Percentiles rank a stretch among this genome's conserved stretches.
Conservation (phyloP, 2,113 vertebrate genomes). For the Amia ocellicauda region DNA sequence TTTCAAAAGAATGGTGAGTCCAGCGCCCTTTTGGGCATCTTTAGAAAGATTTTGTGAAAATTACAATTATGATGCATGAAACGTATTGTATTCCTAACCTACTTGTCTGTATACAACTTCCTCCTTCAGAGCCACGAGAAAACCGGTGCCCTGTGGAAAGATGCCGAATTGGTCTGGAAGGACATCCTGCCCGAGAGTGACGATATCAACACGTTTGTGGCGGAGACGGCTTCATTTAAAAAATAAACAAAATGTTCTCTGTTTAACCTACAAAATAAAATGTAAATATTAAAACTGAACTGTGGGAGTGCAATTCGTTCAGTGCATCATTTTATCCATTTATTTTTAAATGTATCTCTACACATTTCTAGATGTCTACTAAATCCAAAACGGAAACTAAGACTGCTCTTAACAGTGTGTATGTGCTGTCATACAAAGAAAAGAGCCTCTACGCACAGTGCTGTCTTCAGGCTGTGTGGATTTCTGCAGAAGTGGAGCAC, state of each 20-base stretch:
- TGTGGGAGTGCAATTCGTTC: conserved; percentile 37
- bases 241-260: conserved; percentile 39
- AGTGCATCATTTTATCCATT: conserved; percentile 43
- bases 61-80: too few species aligned
- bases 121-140: conserved; percentile 93
- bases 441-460: too few species aligned
- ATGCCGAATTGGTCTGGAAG: conserved; percentile 87
- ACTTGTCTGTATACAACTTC: too few species aligned
- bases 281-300: conserved; percentile 36
- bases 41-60: not conserved
- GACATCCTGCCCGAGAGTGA: conserved; percentile 86
- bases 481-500: too few species aligned
- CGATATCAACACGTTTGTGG: conserved; percentile 86
- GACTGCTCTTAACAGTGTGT: conserved; percentile 46
- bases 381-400: conserved; percentile 34
- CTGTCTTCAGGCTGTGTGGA: too few species aligned
- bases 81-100: too few species aligned
- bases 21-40: not conserved
- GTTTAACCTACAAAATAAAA: conserved; percentile 42
- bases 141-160: conserved; percentile 81
- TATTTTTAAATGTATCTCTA: conserved; percentile 50
- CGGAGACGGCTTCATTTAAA: conserved; percentile 39
- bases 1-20: conserved; percentile 89
- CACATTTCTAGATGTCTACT: conserved; percentile 49
- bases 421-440: too few species aligned